Conservation (phyloP, 2,113 vertebrate genomes). For the Alligator mississippiensis region DNA sequence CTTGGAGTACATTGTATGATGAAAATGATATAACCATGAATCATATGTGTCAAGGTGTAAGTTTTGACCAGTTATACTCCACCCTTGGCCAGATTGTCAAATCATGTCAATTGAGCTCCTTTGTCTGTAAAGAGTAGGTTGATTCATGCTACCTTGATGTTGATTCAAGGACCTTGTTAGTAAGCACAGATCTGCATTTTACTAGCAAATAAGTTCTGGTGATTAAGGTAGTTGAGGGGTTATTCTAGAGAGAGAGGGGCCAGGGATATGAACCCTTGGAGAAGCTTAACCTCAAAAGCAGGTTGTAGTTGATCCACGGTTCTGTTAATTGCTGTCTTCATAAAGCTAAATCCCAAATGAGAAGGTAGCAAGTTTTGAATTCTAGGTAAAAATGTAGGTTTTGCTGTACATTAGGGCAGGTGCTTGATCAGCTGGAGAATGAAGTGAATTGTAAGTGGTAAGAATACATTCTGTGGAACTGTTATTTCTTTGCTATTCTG, state of each 20-base stretch:
- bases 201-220: neutral
- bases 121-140: neutral
- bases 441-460: neutral
- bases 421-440: neutral
- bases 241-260: neutral
- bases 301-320: neutral
- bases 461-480: neutral
- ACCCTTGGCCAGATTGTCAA: neutral
- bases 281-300: too few relatives aligned
- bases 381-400: neutral
- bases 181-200: neutral
- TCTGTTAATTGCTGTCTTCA: accelerated
- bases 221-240: neutral
- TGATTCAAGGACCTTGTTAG: neutral
- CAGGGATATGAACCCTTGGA: too few relatives aligned
- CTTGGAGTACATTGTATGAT: neutral
- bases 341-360: neutral
- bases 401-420: neutral
- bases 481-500: neutral
- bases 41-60: neutral
- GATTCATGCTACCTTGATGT: neutral
- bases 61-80: neutral
- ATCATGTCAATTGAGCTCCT: neutral
- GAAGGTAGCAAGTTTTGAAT: neutral
- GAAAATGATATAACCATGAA: neutral